phyloP scores from a whole-genome alignment of 2,113 vertebrate genomes.

The Ranitomeya variabilis region DNA sequence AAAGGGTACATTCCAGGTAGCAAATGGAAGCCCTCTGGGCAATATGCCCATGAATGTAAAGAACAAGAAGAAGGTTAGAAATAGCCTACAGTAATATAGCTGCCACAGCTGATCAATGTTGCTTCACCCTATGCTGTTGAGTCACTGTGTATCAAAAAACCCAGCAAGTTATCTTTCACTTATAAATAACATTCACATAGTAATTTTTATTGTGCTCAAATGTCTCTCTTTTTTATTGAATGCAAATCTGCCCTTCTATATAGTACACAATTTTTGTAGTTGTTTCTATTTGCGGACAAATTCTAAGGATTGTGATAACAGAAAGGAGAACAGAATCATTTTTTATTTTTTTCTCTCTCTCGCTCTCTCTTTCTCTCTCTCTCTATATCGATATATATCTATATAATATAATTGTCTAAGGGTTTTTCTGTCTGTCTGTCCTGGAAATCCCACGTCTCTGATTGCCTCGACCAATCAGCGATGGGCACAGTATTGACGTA shows the following conservation, averaged over 20 bases:
- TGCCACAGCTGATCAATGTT: conserved; percentile 2
- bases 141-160: not conserved
- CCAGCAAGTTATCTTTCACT: not conserved
- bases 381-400: too few relatives aligned
- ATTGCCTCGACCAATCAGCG: too few relatives aligned
- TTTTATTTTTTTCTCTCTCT: too few relatives aligned
- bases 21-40: not conserved
- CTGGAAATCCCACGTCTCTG: too few relatives aligned
- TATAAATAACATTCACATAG: not conserved
- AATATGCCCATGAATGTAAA: not conserved
- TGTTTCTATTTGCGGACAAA: not conserved
- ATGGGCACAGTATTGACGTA: too few relatives aligned
- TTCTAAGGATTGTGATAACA: not conserved
- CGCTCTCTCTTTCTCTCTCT: too few relatives aligned
- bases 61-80: conserved; percentile 26
- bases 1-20: conserved; percentile 10
- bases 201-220: not conserved
- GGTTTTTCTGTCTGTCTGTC: too few relatives aligned
- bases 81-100: not conserved
- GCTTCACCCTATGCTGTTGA: not conserved
- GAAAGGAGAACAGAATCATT: too few relatives aligned
- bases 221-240: not conserved
- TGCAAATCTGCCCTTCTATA: not conserved
- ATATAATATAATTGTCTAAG: too few relatives aligned
- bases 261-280: not conserved